Evolutionary conservation across 2,113 vertebrate species (phyloP), one percentile per base, ranked within the genome.

Genomic region (Scopus umbretta): DNA sequence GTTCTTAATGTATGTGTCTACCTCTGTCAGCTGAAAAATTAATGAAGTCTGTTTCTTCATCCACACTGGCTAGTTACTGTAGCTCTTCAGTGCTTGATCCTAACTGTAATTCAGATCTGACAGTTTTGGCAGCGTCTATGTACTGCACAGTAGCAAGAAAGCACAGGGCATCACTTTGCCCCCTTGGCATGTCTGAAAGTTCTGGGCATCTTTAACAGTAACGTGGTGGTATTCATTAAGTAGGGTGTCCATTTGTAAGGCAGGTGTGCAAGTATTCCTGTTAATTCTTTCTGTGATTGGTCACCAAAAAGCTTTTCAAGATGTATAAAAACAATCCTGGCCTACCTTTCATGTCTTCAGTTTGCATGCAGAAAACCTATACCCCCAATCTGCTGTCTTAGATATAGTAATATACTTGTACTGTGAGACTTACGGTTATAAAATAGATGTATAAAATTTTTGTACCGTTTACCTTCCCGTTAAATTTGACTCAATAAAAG

Each of bases 101-200:
- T 36, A 36, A 26, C 45, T 72, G 32, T 30, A 7, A 16, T 3
- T 68, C 11, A 15, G 30, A 16, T 15, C 18, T 71, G 59, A 10
- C 9, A 4, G 4, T 36, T 56, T 66, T 5, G 16, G 11, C 38
- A 49, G 61, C 38, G 32, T 32, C n/a, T 36, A 0, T 0, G 1
- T 11, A 0, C 32, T 72, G 81, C 34, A 53, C 59, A 25, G 15
- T 0, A 9, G 50, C 18, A 72, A n/a, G 16, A n/a, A 45, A 19
- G 53, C 30, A 15, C 70, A 67, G 38, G 53, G 11, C 49, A 13
- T 43, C 2, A 1, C 68, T 72, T 26, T 42, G 38, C 25, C n/a
- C 36, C 27, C 27, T 61, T 5, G 8, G 10, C 0, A 1, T 18
- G 17, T 58, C 59, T 53, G 30, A 59, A 30, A 59, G 68, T n/a